Evolutionary conservation across 2,888 invertebrate species (phyloP).

Genomic region (Cephus runcator): DNA sequence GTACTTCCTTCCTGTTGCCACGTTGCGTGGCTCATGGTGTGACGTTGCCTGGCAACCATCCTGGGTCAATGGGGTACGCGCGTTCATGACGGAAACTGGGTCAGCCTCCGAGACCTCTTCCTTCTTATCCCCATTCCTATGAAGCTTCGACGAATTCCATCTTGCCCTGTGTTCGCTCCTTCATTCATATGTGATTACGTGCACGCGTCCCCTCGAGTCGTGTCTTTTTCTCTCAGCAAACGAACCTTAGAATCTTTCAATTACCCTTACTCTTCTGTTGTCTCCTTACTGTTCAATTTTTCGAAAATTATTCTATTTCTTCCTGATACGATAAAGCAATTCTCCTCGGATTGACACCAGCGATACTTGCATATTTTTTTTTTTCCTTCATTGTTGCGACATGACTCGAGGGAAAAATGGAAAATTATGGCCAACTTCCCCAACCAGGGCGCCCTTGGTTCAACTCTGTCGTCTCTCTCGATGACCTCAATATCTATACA

Average conservation of each 20-base stretch:
- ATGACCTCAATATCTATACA: conserved; percentile 57
- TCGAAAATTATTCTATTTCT: too few species aligned
- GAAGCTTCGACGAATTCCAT: conserved; percentile 6
- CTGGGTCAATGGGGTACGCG: conserved; percentile 53
- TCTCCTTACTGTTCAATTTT: too few species aligned
- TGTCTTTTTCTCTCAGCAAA: too few species aligned
- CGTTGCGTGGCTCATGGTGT: conserved; percentile 39
- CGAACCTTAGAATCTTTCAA: too few species aligned
- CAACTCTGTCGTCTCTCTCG: conserved; percentile 37
- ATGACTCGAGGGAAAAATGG: background rate
- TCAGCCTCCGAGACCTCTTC: conserved; percentile 40
- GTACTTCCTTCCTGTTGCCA: conserved; percentile 10
- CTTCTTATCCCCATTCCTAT: conserved; percentile 1
- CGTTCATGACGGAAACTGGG: conserved; percentile 49
- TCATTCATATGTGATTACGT: background rate
- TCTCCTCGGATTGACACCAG: too few species aligned
- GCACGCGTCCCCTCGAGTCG: too few species aligned
- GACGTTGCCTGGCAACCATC: conserved; percentile 51
- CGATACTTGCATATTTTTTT: too few species aligned
- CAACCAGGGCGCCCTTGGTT: conserved; percentile 44
- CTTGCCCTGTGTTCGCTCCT: background rate
- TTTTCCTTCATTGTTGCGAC: too few species aligned
- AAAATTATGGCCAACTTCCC: background rate
- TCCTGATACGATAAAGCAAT: too few species aligned
- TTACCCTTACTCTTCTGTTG: too few species aligned